Evolutionary conservation across 2,888 invertebrate genomes (phyloP).

Genomic region (Limenitis camilla): DNA sequence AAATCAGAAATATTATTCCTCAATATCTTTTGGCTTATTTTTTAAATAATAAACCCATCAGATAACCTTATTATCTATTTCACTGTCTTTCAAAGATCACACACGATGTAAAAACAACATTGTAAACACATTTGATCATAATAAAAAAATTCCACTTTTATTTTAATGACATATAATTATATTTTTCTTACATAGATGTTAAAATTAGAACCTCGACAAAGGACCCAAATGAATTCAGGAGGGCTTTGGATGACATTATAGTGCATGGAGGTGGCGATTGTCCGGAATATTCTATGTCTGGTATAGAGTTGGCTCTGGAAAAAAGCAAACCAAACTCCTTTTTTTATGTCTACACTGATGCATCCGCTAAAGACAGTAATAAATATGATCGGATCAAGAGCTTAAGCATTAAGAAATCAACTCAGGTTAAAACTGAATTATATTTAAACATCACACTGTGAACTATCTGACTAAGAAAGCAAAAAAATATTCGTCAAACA

Average conservation of each 20-base stretch:
- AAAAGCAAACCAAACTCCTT: slow-evolving; percentile 41
- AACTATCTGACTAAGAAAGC: too few relatives aligned
- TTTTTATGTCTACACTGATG: slow-evolving; percentile 57
- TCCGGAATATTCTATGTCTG: slow-evolving; percentile 45
- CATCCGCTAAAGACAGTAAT: slow-evolving; percentile 39
- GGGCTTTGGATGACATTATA: slow-evolving; percentile 25
- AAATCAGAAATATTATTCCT: too few relatives aligned
- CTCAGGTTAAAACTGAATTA: slow-evolving; percentile 27
- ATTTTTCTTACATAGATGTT: slow-evolving; percentile 25
- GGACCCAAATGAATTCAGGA: slow-evolving; percentile 33
- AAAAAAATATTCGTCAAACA: too few relatives aligned
- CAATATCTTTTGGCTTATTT: too few relatives aligned
- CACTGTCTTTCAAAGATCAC: too few relatives aligned
- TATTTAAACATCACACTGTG: too few relatives aligned
- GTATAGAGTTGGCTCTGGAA: slow-evolving; percentile 41
- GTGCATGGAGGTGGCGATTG: slow-evolving; percentile 41
- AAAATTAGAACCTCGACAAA: slow-evolving; percentile 31
- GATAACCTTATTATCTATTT: too few relatives aligned
- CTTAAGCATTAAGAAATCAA: slow-evolving; percentile 37
- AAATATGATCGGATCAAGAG: slow-evolving; percentile 34
- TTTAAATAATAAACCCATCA: too few relatives aligned
- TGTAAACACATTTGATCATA: too few relatives aligned
- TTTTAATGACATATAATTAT: too few relatives aligned
- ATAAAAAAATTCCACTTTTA: too few relatives aligned
- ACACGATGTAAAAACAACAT: too few relatives aligned